Conservation (phyloP, 2,888 invertebrate species). For the Eutolmus rufibarbis region DNA sequence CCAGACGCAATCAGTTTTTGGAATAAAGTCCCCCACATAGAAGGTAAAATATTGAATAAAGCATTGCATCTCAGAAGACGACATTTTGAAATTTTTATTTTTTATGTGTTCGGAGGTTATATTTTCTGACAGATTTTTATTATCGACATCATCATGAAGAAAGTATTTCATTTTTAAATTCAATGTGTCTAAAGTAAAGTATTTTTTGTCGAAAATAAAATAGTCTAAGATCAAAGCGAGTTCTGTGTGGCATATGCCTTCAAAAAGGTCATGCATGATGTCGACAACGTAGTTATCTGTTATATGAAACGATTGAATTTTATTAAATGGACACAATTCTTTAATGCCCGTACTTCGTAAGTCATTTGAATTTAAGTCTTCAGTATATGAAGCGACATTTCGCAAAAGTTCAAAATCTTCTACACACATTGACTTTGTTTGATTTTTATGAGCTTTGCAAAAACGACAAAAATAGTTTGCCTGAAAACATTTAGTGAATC, state of each 20-base stretch:
- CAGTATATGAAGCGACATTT: constrained; percentile 27
- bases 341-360: constrained; percentile 45
- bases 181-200: constrained; percentile 18
- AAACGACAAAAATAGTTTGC: constrained; percentile 44
- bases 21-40: constrained; percentile 43
- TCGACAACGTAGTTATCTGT: constrained; percentile 47
- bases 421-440: constrained; percentile 19
- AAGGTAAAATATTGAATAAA: constrained; percentile 43
- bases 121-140: neutral
- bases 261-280: constrained; percentile 49
- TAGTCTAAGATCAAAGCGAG: constrained; percentile 43
- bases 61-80: constrained; percentile 44
- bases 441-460: constrained; percentile 45
- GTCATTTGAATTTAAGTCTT: constrained; percentile 13
- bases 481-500: constrained; percentile 48
- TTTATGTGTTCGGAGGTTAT: constrained; percentile 34
- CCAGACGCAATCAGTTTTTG: constrained; percentile 37
- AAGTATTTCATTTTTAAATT: constrained; percentile 33
- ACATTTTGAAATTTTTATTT: constrained; percentile 45
- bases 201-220: constrained; percentile 42
- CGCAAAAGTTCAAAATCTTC: constrained; percentile 29
- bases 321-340: constrained; percentile 43
- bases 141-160: neutral
- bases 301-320: constrained; percentile 44
- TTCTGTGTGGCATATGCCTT: constrained; percentile 46